phyloP scores from a whole-genome alignment of 2,888 invertebrate species.

The Stegophylla sp. region DNA sequence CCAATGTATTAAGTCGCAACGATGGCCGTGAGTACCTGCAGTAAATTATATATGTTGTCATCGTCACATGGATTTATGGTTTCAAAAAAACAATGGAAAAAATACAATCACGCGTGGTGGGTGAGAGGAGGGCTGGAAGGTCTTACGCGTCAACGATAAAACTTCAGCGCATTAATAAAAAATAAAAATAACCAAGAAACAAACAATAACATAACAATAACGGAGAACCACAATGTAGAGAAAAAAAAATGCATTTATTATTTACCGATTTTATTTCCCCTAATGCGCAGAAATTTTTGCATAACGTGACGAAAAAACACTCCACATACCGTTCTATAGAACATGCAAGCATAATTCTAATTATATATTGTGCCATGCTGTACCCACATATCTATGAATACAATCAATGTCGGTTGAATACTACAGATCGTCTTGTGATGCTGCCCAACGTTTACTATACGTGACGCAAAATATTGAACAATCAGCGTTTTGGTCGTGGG shows the following conservation, averaged over 20 bases:
- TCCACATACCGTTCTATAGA: too few species aligned
- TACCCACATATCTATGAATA: too few species aligned
- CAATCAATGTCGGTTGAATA: too few species aligned
- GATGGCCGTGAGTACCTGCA: neutral
- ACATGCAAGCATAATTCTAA: too few species aligned
- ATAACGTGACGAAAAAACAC: neutral
- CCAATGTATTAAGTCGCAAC: neutral
- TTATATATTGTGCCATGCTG: too few species aligned
- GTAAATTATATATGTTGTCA: neutral
- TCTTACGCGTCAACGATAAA: neutral
- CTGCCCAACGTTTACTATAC: too few species aligned
- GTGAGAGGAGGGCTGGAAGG: neutral
- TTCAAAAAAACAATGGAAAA: constrained; percentile 19
- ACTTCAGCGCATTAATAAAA: neutral
- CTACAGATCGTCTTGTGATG: too few species aligned
- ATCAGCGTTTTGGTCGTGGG: too few species aligned
- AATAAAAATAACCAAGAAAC: constrained; percentile 13
- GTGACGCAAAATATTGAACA: too few species aligned
- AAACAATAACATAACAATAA: neutral
- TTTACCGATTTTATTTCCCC: neutral
- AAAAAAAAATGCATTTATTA: neutral
- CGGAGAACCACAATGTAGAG: neutral
- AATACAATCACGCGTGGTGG: too few species aligned
- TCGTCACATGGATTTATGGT: constrained; percentile 22
- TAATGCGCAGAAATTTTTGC: neutral